Evolutionary conservation across 2,797 vertebrate species (phyloP).

Genomic region (Rhadinocentrus ornatus): DNA sequence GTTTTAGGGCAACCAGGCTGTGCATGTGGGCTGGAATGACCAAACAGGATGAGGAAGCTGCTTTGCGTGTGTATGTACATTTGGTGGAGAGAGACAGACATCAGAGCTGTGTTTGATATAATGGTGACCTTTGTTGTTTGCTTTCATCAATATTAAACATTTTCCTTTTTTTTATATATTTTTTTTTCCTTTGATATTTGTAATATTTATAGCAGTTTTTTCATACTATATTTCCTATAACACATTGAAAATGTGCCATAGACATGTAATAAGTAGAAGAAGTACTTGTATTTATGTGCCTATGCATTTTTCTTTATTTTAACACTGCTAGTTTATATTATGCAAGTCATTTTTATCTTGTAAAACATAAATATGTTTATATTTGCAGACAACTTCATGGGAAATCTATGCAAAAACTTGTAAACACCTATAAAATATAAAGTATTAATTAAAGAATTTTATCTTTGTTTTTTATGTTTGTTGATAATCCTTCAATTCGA

Average conservation of each 20-base stretch:
- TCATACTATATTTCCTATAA: not conserved
- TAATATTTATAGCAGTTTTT: not conserved
- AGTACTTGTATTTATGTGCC: too few species aligned
- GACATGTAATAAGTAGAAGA: not conserved
- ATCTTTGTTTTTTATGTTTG: not conserved
- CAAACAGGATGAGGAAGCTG: conserved; percentile 2
- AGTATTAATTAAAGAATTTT: too few species aligned
- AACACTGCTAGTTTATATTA: not conserved
- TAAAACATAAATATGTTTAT: not conserved
- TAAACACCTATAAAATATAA: not conserved
- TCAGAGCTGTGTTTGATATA: not conserved
- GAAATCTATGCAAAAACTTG: not conserved
- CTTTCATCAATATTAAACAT: not conserved
- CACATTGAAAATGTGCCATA: not conserved
- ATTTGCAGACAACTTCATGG: not conserved
- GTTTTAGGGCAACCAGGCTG: conserved; percentile 3
- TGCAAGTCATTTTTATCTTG: not conserved
- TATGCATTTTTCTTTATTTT: too few species aligned
- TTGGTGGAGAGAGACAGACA: too few species aligned
- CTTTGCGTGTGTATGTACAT: not conserved
- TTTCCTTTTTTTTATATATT: not conserved
- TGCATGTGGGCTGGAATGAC: not conserved
- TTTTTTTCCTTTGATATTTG: too few species aligned
- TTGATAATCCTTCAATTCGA: not conserved
- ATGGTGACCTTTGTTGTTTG: not conserved